A percentile compares a stretch with the other conserved stretches of the same genome.
phyloP scores from a whole-genome alignment of 2,113 vertebrate species.

The Willisornis vidua region DNA sequence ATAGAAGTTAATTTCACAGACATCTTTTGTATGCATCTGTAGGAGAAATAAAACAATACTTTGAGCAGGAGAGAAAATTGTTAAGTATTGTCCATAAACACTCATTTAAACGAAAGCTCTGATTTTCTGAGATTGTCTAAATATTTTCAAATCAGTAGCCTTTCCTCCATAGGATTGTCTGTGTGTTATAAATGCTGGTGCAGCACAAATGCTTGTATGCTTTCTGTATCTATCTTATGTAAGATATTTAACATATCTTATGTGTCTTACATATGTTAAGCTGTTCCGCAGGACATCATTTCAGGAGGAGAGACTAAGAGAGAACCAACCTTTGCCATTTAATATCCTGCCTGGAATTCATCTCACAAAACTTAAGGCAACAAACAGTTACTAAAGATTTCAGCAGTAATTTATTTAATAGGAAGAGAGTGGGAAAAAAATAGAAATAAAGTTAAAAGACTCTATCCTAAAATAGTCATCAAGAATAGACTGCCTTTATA shows the following conservation, averaged over 20 bases:
- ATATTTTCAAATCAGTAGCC: not conserved
- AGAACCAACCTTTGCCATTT: not conserved
- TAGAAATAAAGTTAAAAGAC: not conserved
- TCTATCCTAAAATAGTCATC: not conserved
- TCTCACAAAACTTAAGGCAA: fast-evolving
- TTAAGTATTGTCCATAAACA: not conserved
- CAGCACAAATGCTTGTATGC: not conserved
- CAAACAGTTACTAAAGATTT: not conserved
- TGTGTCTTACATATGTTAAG: not conserved
- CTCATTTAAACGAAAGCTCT: not conserved
- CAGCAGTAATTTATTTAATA: not conserved
- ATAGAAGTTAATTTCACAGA: not conserved
- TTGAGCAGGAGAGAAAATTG: not conserved
- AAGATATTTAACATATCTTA: not conserved
- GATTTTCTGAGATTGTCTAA: not conserved
- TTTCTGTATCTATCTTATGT: not conserved
- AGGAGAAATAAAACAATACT: not conserved
- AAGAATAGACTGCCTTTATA: not conserved
- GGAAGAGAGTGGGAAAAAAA: not conserved
- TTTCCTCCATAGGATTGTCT: not conserved
- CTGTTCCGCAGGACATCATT: not conserved
- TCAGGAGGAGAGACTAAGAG: not conserved
- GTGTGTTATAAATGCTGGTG: not conserved
- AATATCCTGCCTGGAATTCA: not conserved
- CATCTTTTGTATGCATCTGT: not conserved